Percentiles rank a stretch among this genome's conserved stretches.
phyloP scores from a whole-genome alignment of 2,888 invertebrate species.

The Acanthococcus lagerstroemiae region DNA sequence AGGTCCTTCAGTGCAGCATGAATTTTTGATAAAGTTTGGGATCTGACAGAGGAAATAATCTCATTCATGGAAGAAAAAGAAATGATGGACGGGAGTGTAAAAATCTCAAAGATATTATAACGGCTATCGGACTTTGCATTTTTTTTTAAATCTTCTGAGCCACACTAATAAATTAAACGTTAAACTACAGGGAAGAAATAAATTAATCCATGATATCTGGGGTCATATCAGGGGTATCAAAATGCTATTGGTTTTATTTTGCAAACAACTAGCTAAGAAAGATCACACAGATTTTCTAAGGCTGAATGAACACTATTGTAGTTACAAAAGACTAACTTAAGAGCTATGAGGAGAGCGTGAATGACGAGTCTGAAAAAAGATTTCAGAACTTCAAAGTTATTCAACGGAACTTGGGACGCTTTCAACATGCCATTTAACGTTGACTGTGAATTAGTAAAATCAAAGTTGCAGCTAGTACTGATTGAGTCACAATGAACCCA shows the following conservation, averaged over 20 bases:
- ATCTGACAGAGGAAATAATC: constrained; percentile 24
- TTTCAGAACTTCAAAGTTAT: background rate
- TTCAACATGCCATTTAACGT: constrained; percentile 2
- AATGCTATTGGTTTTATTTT: background rate
- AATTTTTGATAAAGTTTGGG: constrained; percentile 27
- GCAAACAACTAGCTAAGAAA: background rate
- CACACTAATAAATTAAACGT: constrained; percentile 15
- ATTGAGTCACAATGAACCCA: background rate
- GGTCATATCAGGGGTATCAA: constrained; percentile 1
- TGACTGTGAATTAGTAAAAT: background rate
- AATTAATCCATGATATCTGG: constrained; percentile 16
- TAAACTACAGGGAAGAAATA: background rate
- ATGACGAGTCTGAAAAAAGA: background rate
- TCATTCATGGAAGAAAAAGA: constrained; percentile 23
- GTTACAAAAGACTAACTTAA: constrained; percentile 23
- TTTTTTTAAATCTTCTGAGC: constrained; percentile 3
- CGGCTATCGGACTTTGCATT: constrained; percentile 24
- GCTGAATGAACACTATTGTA: constrained; percentile 31
- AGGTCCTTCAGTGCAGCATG: constrained; percentile 14
- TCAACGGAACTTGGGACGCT: background rate
- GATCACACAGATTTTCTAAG: constrained; percentile 32
- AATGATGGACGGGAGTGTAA: constrained; percentile 8
- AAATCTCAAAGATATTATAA: constrained; percentile 18
- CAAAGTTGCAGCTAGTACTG: background rate
- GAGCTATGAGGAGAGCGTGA: constrained; percentile 19